Percentiles rank a stretch among this genome's conserved stretches.
Evolutionary conservation across 2,113 vertebrate genomes (phyloP).

Genomic region (Nannospalax galili): DNA sequence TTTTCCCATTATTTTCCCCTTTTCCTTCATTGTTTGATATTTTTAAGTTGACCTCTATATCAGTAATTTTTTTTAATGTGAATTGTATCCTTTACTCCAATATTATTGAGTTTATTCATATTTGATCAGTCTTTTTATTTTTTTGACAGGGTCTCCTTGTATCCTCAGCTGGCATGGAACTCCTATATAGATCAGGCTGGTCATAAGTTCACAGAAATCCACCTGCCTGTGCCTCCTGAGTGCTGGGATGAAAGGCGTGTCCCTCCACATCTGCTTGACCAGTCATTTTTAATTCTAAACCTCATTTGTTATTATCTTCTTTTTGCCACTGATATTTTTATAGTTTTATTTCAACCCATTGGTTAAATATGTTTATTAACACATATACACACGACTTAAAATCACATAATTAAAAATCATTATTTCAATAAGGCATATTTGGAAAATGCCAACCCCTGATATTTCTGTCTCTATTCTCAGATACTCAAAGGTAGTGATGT

Average conservation of each 20-base stretch:
- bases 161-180: too few species aligned
- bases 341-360: background rate
- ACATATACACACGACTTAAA: background rate
- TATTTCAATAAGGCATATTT: background rate
- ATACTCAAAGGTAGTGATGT: background rate
- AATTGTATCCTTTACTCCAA: background rate
- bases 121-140: too few species aligned
- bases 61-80: background rate
- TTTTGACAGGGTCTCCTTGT: too few species aligned
- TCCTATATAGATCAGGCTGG: too few species aligned
- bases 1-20: background rate
- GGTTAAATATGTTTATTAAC: background rate
- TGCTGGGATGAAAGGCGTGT: too few species aligned
- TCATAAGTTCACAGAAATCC: too few species aligned
- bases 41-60: background rate
- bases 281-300: background rate
- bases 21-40: background rate
- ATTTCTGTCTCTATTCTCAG: background rate
- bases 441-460: background rate
- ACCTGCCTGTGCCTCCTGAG: too few species aligned
- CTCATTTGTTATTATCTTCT: background rate
- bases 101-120: too few species aligned
- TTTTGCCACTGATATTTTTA: background rate
- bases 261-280: too few species aligned
- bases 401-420: too few species aligned